These are phyloP conservation scores for Leptinotarsa defecta DNA, from an alignment of 1,140 invertebrate species.

Conservation along the genomic window DNA sequence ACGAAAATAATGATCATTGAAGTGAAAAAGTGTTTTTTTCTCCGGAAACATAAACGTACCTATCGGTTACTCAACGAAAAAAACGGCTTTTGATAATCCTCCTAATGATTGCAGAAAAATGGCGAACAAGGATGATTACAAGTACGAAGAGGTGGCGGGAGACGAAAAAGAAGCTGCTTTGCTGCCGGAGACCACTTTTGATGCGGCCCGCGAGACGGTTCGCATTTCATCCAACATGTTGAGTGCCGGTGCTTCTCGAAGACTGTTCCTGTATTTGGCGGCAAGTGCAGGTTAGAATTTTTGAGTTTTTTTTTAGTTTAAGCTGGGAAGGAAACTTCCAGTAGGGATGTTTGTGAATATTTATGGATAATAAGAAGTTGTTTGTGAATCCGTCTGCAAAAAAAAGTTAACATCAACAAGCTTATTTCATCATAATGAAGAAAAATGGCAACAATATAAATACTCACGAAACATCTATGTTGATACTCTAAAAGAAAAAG, in stretches of 20 bases:
- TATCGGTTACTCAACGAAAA: neutral
- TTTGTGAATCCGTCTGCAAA: too few relatives aligned
- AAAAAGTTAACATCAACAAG: too few relatives aligned
- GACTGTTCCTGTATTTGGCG: constrained; percentile 42
- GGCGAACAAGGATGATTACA: constrained; percentile 19
- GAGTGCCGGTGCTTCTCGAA: constrained; percentile 18
- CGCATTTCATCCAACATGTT: constrained; percentile 21
- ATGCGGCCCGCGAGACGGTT: constrained; percentile 13
- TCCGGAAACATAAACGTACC: neutral
- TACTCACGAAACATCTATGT: too few relatives aligned
- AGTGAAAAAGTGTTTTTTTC: too few relatives aligned
- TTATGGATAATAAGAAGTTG: too few relatives aligned
- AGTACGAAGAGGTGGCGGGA: constrained; percentile 21
- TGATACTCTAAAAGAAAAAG: too few relatives aligned
- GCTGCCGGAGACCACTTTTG: neutral
- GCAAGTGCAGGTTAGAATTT: constrained; percentile 40
- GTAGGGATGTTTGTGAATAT: too few relatives aligned
- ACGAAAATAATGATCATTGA: too few relatives aligned
- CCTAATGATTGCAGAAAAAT: constrained; percentile 8
- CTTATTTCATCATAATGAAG: too few relatives aligned
- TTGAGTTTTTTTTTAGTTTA: neutral
- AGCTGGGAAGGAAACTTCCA: too few relatives aligned
- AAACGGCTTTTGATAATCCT: neutral
- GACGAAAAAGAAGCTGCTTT: constrained; percentile 28
- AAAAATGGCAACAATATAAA: too few relatives aligned